phyloP scores from a whole-genome alignment of 1,140 invertebrate genomes.

The Lepidurus packardi region DNA sequence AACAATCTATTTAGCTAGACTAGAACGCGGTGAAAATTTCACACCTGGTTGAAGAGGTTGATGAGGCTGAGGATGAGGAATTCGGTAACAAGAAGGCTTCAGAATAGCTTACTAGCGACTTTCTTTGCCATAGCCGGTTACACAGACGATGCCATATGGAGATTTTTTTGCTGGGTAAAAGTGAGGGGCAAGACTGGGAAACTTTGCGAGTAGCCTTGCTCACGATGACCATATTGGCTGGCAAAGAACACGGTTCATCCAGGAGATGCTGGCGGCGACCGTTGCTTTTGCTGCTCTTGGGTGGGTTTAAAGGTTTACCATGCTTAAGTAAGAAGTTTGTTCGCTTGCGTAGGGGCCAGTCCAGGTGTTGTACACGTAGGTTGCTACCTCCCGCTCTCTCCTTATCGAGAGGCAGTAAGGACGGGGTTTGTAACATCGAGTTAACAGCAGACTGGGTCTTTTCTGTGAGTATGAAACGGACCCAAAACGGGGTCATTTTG shows the following conservation, averaged over 20 bases:
- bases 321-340: too few relatives aligned
- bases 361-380: too few relatives aligned
- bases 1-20: too few relatives aligned
- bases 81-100: neutral
- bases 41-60: neutral
- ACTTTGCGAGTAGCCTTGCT: neutral
- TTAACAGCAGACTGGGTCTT: too few relatives aligned
- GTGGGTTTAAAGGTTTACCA: neutral
- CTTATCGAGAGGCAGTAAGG: too few relatives aligned
- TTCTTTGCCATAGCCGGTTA: neutral
- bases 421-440: too few relatives aligned
- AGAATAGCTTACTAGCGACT: neutral
- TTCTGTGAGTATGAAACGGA: too few relatives aligned
- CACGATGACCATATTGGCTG: constrained; percentile 12
- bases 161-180: neutral
- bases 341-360: too few relatives aligned
- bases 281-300: neutral
- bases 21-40: neutral
- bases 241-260: neutral
- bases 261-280: neutral
- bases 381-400: too few relatives aligned
- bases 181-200: constrained; percentile 7
- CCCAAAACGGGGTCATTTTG: too few relatives aligned
- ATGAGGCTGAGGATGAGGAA: neutral
- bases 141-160: neutral